Percentiles rank a stretch among this genome's conserved stretches.
These are phyloP conservation scores for Poecilia latipinna DNA, from an alignment of 2,113 vertebrate species.

Conservation along the genomic window DNA sequence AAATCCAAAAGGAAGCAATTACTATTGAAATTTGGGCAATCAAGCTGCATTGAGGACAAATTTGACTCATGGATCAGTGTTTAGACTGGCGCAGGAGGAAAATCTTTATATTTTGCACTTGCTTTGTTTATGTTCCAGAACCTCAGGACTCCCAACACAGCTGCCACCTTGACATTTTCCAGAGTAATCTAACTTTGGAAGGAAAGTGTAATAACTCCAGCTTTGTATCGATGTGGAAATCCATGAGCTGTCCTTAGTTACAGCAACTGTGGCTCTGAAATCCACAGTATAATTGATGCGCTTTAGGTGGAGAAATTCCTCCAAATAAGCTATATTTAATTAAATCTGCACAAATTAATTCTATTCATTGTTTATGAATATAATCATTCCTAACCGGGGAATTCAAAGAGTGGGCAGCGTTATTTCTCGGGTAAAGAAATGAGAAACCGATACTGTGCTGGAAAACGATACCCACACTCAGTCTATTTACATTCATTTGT, in stretches of 20 bases:
- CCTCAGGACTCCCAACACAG: neutral
- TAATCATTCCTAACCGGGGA: constrained; percentile 9
- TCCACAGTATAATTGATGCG: neutral
- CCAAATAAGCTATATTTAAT: neutral
- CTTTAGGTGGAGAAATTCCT: neutral
- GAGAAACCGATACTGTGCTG: constrained; percentile 1
- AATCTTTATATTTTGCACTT: neutral
- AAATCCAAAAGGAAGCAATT: neutral
- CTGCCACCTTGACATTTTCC: constrained; percentile 1
- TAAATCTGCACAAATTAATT: neutral
- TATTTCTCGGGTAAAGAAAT: neutral
- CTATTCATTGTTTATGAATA: neutral
- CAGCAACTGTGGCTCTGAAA: constrained; percentile 11
- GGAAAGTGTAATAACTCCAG: neutral
- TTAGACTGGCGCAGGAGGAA: neutral
- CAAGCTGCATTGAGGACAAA: neutral
- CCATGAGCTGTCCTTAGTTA: neutral
- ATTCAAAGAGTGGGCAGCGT: neutral
- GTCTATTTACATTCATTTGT: constrained; percentile 11
- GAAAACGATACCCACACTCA: neutral
- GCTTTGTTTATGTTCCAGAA: neutral
- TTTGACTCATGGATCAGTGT: constrained; percentile 10
- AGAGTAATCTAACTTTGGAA: neutral
- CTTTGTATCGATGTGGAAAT: constrained; percentile 7
- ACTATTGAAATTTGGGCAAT: constrained; percentile 27